Percentiles rank a stretch among this genome's conserved stretches.
phyloP scores from a whole-genome alignment of 2,888 invertebrate genomes.

The Drosophila gaucha region DNA sequence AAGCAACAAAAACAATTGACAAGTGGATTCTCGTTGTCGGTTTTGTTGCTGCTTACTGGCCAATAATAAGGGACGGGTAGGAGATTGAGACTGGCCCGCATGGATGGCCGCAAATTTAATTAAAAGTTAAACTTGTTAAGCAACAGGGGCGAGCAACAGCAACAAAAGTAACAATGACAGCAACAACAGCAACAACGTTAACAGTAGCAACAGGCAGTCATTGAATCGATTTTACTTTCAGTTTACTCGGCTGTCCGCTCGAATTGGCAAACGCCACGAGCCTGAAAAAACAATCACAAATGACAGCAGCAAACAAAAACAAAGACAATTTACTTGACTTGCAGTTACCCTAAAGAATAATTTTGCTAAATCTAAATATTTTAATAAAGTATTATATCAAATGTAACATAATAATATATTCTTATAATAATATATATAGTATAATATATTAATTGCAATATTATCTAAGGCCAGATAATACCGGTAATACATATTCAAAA shows the following conservation, averaged over 20 bases:
- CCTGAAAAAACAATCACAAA: slow-evolving; percentile 41
- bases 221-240: slow-evolving; percentile 66
- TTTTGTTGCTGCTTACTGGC: slow-evolving; percentile 45
- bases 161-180: slow-evolving; percentile 7
- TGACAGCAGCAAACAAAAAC: slow-evolving; percentile 24
- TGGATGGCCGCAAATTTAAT: slow-evolving; percentile 69
- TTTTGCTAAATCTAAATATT: too few species aligned
- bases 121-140: slow-evolving; percentile 77
- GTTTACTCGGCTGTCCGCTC: slow-evolving; percentile 45
- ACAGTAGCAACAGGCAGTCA: slow-evolving; percentile 69
- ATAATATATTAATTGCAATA: too few species aligned
- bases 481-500: too few species aligned
- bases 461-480: too few species aligned
- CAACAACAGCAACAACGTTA: slow-evolving; percentile 16
- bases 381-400: too few species aligned
- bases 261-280: slow-evolving; percentile 71
- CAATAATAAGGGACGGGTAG: slow-evolving; percentile 36
- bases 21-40: slow-evolving; percentile 7
- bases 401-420: too few species aligned
- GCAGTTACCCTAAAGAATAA: slow-evolving; percentile 16
- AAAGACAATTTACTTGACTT: not conserved
- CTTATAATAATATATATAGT: too few species aligned
- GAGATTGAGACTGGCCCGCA: slow-evolving; percentile 15
- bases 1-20: slow-evolving; percentile 26
- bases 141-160: slow-evolving; percentile 36